Evolutionary conservation across 2,113 vertebrate genomes (phyloP), one percentile per base, ranked within the genome.

Genomic region (Malaclemys terrapin): DNA sequence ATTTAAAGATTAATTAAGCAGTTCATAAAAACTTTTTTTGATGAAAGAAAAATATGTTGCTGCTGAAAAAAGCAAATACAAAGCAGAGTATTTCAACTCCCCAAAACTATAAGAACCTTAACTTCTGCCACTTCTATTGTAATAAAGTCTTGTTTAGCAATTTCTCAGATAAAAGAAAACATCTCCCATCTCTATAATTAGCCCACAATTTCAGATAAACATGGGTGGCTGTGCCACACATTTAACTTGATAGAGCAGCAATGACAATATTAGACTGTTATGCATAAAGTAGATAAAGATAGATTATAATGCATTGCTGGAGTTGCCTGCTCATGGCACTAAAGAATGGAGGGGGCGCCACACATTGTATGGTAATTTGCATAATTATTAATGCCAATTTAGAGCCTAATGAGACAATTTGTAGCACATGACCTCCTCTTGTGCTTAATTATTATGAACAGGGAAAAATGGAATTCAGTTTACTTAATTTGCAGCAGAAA

Each of bases 261-360:
- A 89, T 80, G 93, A 88, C 97, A 89, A 96, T 65, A 94, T 89
- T 93, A 96, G 25, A 94, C 82, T 5, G 4, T 56, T 96, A 82
- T 65, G 52, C 49, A 38, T 84, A 94, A 93, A 95, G 91, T 96
- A 96, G 75, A 95, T 93, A 95, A 96, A 94, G 89, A 94, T 54
- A 96, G 31, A 95, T 87, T 92, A 97, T 49, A 98, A 92, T 95
- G 91, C 20, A 93, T 95, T 97, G 98, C 98, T 99, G 98, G 98
- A 99, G 98, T 98, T 99, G 98, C 90, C 98, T 98, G 98, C 38
- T 97, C 98, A 98, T 98, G 97, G 42, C 95, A 95, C 85, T 93
- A 94, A 95, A 97, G 93, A 96, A 86, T 87, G 22, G 82, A 97
- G 84, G 59, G 90, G 31, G 50, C 57, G 85, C 82, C 22, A 87